A percentile compares a stretch with the other conserved stretches of the same genome.
Evolutionary conservation across 1,140 invertebrate genomes (phyloP).

Genomic region (Bombus vancouverensis): DNA sequence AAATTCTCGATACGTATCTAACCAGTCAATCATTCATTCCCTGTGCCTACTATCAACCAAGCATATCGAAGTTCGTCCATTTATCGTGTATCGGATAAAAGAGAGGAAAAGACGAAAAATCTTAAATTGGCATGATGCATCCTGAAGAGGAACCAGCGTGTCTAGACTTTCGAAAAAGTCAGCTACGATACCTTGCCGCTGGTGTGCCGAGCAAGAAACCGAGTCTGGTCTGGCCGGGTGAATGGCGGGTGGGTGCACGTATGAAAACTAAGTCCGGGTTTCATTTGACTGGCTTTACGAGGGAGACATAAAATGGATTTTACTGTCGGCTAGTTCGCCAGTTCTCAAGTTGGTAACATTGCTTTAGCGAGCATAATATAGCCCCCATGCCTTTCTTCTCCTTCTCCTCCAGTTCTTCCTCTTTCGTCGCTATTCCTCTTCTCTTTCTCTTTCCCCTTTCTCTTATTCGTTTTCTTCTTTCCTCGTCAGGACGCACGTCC

Average conservation of each 20-base stretch:
- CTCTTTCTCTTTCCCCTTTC: slow-evolving; percentile 23
- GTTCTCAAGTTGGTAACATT: slow-evolving; percentile 81
- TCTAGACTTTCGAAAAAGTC: slow-evolving; percentile 62
- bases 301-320: slow-evolving; percentile 80
- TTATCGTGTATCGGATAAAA: too few species aligned
- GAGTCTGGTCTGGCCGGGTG: slow-evolving; percentile 40
- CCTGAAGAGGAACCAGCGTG: slow-evolving; percentile 29
- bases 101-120: not conserved
- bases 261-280: slow-evolving; percentile 81
- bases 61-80: too few species aligned
- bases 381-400: slow-evolving; percentile 25
- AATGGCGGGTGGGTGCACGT: slow-evolving; percentile 71
- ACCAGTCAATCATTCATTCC: too few species aligned
- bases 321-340: slow-evolving; percentile 81
- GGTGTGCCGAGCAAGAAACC: slow-evolving; percentile 38
- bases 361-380: slow-evolving; percentile 77
- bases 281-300: slow-evolving; percentile 81
- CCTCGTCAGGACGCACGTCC: not conserved
- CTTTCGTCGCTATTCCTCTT: slow-evolving; percentile 12
- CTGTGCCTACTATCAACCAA: too few species aligned
- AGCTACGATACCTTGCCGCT: slow-evolving; percentile 30
- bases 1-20: too few species aligned
- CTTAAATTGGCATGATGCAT: not conserved
- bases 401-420: slow-evolving; percentile 23
- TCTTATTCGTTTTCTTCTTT: slow-evolving; percentile 2